Conservation (phyloP, 92 coral and sea anemone species). For the Plumapathes pennacea region DNA sequence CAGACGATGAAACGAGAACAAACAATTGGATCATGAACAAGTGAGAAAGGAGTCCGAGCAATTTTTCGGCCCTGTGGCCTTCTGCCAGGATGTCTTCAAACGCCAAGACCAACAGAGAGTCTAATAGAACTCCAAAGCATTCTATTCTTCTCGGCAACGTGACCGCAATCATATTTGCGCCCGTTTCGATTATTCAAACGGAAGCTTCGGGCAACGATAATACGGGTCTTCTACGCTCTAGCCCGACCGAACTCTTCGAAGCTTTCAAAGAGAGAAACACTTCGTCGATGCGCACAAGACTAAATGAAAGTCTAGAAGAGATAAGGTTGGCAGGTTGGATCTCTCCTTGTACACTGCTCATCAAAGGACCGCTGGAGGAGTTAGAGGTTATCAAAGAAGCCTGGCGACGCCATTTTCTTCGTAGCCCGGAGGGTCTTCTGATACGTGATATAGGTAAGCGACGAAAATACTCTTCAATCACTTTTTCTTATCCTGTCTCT, state of each 20-base stretch:
- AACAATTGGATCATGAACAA: too few relatives aligned
- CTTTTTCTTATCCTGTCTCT: too few relatives aligned
- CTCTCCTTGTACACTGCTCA: conserved; percentile 77
- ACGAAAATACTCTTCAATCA: too few relatives aligned
- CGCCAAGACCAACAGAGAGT: conserved; percentile 52
- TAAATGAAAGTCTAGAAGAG: conserved; percentile 77
- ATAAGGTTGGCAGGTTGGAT: conserved; percentile 89
- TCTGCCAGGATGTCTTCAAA: conserved; percentile 40
- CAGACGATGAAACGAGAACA: conserved; percentile 5
- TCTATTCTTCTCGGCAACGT: conserved; percentile 76
- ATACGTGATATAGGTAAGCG: conserved; percentile 95
- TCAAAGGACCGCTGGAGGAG: conserved; percentile 93
- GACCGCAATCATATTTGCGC: conserved; percentile 57
- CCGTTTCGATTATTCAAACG: conserved; percentile 21
- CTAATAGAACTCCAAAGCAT: conserved; percentile 58
- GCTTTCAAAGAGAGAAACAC: conserved; percentile 65
- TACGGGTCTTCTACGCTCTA: too few relatives aligned
- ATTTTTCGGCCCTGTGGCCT: background rate
- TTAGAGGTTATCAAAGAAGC: conserved; percentile 80
- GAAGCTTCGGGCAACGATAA: too few relatives aligned
- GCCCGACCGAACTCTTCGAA: conserved; percentile 69
- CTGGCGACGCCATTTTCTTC: conserved; percentile 88
- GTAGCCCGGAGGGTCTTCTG: conserved; percentile 68
- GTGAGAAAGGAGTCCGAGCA: too few relatives aligned
- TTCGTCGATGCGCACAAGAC: conserved; percentile 67